phyloP scores from a whole-genome alignment of 2,797 vertebrate genomes.

The Hippoglossus hippoglossus region DNA sequence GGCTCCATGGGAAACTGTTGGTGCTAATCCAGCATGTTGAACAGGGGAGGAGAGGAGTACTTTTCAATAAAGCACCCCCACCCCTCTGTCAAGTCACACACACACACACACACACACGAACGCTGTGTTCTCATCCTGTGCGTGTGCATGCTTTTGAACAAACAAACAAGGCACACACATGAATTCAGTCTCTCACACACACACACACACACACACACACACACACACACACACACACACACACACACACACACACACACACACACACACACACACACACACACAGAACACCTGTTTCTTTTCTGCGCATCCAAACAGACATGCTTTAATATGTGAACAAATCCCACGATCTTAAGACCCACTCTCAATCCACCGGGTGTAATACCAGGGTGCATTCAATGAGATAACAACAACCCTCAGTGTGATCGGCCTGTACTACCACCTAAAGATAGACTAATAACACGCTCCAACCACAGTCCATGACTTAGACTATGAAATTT shows the following conservation, averaged over 20 bases:
- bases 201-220: conserved; percentile 31
- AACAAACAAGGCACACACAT: conserved; percentile 65
- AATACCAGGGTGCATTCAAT: conserved; percentile 75
- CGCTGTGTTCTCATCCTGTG: conserved; percentile 49
- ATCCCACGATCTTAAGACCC: conserved; percentile 85
- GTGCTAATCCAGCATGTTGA: conserved; percentile 88
- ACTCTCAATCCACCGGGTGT: conserved; percentile 68
- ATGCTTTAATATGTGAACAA: conserved; percentile 82
- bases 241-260: conserved; percentile 36
- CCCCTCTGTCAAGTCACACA: conserved; percentile 74
- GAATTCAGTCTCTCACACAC: conserved; percentile 40
- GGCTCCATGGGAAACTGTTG: conserved; percentile 87
- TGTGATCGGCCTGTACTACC: conserved; percentile 66
- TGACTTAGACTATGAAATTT: conserved; percentile 82
- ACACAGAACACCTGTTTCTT: conserved; percentile 86
- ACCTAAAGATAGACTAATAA: conserved; percentile 74
- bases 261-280: conserved; percentile 57
- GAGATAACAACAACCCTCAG: conserved; percentile 78
- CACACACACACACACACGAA: conserved; percentile 54
- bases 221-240: conserved; percentile 70
- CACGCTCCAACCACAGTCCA: conserved; percentile 66
- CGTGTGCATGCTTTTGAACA: conserved; percentile 47
- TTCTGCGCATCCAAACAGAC: conserved; percentile 80
- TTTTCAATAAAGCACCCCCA: conserved; percentile 82
- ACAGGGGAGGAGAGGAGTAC: conserved; percentile 83